Percentiles rank a stretch among this genome's conserved stretches.
Evolutionary conservation across 2,888 invertebrate species (phyloP).

Genomic region (Margaritifera margaritifera): DNA sequence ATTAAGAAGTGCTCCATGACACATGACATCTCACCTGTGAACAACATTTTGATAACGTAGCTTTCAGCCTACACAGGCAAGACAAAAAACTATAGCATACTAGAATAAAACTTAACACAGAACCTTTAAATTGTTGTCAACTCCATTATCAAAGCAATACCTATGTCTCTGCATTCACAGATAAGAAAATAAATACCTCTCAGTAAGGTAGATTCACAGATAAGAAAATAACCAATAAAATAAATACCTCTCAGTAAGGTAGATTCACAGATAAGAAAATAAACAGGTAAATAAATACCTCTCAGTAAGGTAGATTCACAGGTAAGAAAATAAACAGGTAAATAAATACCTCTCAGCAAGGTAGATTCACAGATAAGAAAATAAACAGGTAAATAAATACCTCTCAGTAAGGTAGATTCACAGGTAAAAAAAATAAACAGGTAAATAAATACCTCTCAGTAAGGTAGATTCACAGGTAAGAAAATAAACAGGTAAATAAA

Average conservation of each 20-base stretch:
- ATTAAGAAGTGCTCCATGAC: too few relatives aligned
- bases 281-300: slow-evolving; percentile 74
- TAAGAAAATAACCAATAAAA: too few relatives aligned
- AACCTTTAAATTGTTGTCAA: too few relatives aligned
- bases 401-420: slow-evolving; percentile 88
- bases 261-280: slow-evolving; percentile 75
- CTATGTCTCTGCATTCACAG: too few relatives aligned
- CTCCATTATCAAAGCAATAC: too few relatives aligned
- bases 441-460: slow-evolving; percentile 79
- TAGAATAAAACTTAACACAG: too few relatives aligned
- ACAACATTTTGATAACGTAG: too few relatives aligned
- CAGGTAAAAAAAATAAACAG: too few relatives aligned
- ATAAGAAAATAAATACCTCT: slow-evolving; percentile 76
- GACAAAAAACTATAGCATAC: too few relatives aligned
- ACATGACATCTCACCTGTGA: too few relatives aligned
- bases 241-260: slow-evolving; percentile 83
- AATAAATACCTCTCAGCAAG: slow-evolving; percentile 81
- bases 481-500: slow-evolving; percentile 7
- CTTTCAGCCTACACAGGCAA: too few relatives aligned
- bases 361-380: slow-evolving; percentile 77
- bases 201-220: slow-evolving; percentile 83
- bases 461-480: slow-evolving; percentile 79
- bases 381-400: slow-evolving; percentile 63
- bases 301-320: slow-evolving; percentile 85
- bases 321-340: too few relatives aligned